Evolutionary conservation across 2,888 invertebrate species (phyloP), one percentile per base, ranked within the genome.

Genomic region (Euplexia lucipara): DNA sequence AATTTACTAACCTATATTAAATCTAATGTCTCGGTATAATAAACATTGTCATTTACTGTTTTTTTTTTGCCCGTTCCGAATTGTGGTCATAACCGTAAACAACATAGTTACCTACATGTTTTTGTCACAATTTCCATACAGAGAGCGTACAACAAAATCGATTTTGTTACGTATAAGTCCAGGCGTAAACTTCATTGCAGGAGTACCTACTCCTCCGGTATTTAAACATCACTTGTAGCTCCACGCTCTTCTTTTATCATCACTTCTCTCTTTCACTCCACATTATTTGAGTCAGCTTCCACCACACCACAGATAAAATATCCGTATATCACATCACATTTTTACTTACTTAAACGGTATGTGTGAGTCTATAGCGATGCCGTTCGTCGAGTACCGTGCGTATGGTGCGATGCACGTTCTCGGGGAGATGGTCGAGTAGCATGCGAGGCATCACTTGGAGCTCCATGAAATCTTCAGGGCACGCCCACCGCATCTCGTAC

Each of bases 351-450:
- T 89, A 90, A 16, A 91, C 88, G 62, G 90, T 87, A 37, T 95
- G 95, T 18, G 94, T 94, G 67, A 92, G 86, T 41, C 95, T 90
- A 60, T 95, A 95, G 26, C 93, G 88, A 70, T 94, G 93, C 35
- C 91, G 83, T 79, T 96, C 96, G 44, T 95, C 93, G 20, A 97
- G 87, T 51, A 97, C 95, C 0, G 96, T 96, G 54, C 96, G 96
- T 54, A 98, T 91, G 22, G 97, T 97, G 77, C 96, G 95, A 79
- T 97, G 96, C 18, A 98, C 96, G 86, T 97, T 97, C 86, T 98
- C 97, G 0, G 98, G 98, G 51, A 98, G 92, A 89, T 99, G 98
- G 90, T 99, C 98, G 1, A 97, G 95, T 5, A 98, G 88, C 98
- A 98, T 98, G 52, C 97, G 96, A 7, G 98, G 98, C 96, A 98